Base-by-base conservation (phyloP, 2,113 vertebrate species). In the Typhlomys cinereus region DNA sequence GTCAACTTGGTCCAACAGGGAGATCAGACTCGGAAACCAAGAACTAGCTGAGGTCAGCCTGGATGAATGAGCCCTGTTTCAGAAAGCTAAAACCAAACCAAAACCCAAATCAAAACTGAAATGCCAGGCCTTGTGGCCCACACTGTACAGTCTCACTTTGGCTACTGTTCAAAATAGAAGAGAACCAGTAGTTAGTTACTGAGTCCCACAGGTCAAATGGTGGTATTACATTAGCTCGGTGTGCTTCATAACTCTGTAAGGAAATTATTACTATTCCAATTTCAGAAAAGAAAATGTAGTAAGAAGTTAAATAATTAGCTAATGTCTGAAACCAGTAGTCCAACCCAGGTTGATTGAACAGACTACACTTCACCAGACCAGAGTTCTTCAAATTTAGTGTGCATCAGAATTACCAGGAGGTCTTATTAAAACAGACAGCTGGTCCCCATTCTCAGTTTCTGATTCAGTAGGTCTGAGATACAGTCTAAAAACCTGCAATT, bases 271-370 rank as follows among this genome's bases (percentile, higher is more conserved):
- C 36, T 79, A 81, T 64, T 84, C 44, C 54, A 70, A 50, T 73
- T 73, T 87, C 70, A 61, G 48, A 91, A 48, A 48, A 76, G 57
- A 78, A n/a, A n/a, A n/a, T n/a, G n/a, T n/a, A n/a, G 31, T 54
- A 83, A 57, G 44, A 85, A 70, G 39, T 82, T 94, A 69, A 85
- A 59, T 82, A 87, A 90, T 25, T 62, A 85, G 50, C 54, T 78
- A 61, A 89, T 29, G 41, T 66, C 44, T 36, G 27, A 93, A 62
- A 73, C 27, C 66, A 69, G n/a, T 41, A 85, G 66, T 89, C 41
- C 70, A 67, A 46, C 31, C 25, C 23, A 79, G 59, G 67, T 44
- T 94, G 66, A 76, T 31, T 61, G 31, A 41, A 73, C 82, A 83
- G 46, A 52, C n/a, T 15, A 67, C 4, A 67, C 41, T 84, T 89